Percentiles rank a stretch among this genome's conserved stretches.
Conservation (phyloP, 1,140 invertebrate genomes). For the Bradysia coprophila region DNA sequence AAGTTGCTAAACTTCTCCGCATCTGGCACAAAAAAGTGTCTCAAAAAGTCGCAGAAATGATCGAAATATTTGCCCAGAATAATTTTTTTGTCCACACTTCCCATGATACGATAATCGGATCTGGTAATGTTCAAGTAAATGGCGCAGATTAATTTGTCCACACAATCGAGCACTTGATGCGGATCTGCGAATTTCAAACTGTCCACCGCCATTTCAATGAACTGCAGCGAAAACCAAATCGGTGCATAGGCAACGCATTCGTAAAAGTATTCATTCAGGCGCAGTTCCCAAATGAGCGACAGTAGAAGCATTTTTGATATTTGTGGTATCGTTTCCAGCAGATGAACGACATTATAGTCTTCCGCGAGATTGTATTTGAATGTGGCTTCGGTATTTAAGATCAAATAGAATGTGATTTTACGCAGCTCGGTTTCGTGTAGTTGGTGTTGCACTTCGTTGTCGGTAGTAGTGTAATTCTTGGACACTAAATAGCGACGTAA, state of each 20-base stretch:
- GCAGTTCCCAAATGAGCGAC: conserved; percentile 7
- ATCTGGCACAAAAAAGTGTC: conserved; percentile 8
- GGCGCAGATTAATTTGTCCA: conserved; percentile 4
- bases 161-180: conserved; percentile 7
- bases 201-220: conserved; percentile 6
- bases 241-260: conserved; percentile 8
- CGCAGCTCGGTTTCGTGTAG: conserved; percentile 4
- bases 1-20: conserved; percentile 6
- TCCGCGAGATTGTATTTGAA: conserved; percentile 7
- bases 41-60: conserved; percentile 6
- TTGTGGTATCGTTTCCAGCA: conserved; percentile 7
- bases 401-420: conserved; percentile 8
- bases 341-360: conserved; percentile 6
- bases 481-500: neutral
- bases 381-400: conserved; percentile 8
- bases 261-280: conserved; percentile 8
- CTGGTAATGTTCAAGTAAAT: conserved; percentile 5
- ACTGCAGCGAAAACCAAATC: conserved; percentile 9
- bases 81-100: conserved; percentile 6
- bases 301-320: conserved; percentile 9
- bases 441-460: conserved; percentile 2
- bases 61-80: conserved; percentile 8
- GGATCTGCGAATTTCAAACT: conserved; percentile 8
- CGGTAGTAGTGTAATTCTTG: conserved; percentile 1
- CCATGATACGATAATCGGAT: conserved; percentile 5